Evolutionary conservation across 1,140 invertebrate genomes (phyloP), one percentile per base, ranked within the genome.

Genomic region (Temnothorax curvispinosus): DNA sequence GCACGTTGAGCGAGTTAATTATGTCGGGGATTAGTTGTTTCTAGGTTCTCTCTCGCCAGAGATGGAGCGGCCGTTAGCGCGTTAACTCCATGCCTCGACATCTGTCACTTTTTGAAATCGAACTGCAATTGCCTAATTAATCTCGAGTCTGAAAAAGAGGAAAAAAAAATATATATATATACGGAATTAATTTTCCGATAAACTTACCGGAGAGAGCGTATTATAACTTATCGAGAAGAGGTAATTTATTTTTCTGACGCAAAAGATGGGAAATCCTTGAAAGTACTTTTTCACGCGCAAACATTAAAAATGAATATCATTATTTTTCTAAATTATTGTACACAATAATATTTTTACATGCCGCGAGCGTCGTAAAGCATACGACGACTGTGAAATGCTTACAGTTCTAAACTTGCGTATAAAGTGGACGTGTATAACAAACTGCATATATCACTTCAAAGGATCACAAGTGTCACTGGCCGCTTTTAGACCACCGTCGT

Each of bases 21-120:
- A 84, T 74, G 69, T 84, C 69, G 80, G n/a, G 69, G 80, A 84
- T 84, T 75, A 62, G 80, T 84, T 75, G 80, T 75, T 84, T 74
- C 80, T 47, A 27, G 54, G 27, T 74, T 41, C 38, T 60, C n/a
- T 72, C 80, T 32, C 65, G 38, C 27, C 27, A 32, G 54, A 2
- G 41, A 47, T 21, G 41, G 54, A 74, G 54, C 38, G 27, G 27
- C 27, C 27, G 80, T 81, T 71, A 18, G 41, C 80, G 27, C 50
- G 67, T 60, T 60, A 58, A 72, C 54, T 74, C n/a, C 15, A n/a
- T n/a, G 15, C 15, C 65, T 44, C 78, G 78, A 82, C 38, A 58
- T 54, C 69, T 47, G 52, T 27, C 38, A 52, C 8, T 74, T 27
- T 50, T 75, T 21, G 2, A 75, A 69, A 60, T 50, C 69, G 69